Evolutionary conservation across 2,888 invertebrate species (phyloP).

Genomic region (Synanthedon andrenaeformis): DNA sequence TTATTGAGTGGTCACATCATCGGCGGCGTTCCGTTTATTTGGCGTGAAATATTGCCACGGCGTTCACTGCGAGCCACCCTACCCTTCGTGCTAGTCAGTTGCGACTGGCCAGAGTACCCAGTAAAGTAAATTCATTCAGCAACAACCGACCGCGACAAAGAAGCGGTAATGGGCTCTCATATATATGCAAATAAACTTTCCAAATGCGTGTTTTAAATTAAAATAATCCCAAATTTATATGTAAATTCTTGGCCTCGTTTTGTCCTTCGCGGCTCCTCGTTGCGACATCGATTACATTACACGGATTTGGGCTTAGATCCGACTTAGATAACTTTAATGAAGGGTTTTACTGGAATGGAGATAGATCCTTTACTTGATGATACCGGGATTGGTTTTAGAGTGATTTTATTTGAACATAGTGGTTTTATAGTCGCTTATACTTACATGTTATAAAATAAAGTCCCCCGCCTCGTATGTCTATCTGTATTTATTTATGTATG

Average conservation of each 20-base stretch:
- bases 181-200: constrained; percentile 64
- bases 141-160: constrained; percentile 48
- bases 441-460: too few species aligned
- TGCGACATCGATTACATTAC: constrained; percentile 62
- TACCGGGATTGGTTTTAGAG: constrained; percentile 26
- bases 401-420: constrained; percentile 25
- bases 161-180: constrained; percentile 55
- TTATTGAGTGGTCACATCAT: constrained; percentile 57
- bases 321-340: constrained; percentile 58
- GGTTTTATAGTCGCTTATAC: too few species aligned
- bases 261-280: constrained; percentile 61
- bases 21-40: constrained; percentile 33
- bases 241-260: constrained; percentile 64
- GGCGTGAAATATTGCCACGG: constrained; percentile 17
- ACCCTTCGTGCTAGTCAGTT: constrained; percentile 12
- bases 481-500: too few species aligned
- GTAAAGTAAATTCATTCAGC: constrained; percentile 44
- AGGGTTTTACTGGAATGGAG: constrained; percentile 48
- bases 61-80: constrained; percentile 8
- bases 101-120: constrained; percentile 15
- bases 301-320: constrained; percentile 54
- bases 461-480: too few species aligned
- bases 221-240: constrained; percentile 67
- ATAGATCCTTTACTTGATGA: constrained; percentile 42
- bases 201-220: constrained; percentile 62